Evolutionary conservation across 2,113 vertebrate genomes (phyloP).

Genomic region (Lipophrys pholis): DNA sequence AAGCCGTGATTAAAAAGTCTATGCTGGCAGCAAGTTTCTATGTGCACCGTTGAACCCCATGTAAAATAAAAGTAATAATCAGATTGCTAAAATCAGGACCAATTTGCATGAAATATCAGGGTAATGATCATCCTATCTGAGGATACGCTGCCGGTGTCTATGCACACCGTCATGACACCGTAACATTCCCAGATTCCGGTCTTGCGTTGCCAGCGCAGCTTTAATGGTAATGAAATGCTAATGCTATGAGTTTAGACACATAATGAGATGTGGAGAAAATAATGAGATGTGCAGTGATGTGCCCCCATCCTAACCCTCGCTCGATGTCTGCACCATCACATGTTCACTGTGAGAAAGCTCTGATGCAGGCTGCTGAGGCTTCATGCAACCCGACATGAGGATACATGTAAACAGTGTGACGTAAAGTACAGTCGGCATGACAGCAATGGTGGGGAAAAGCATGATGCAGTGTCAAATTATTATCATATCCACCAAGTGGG

Average conservation of each 20-base stretch:
- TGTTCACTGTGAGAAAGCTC: neutral
- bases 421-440: neutral
- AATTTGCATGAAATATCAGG: conserved; percentile 14
- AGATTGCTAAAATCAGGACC: neutral
- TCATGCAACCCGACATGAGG: neutral
- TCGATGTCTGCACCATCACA: neutral
- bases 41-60: neutral
- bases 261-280: conserved; percentile 33
- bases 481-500: neutral
- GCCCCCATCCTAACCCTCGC: neutral
- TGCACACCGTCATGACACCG: conserved; percentile 13
- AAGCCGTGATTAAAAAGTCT: neutral
- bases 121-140: conserved; percentile 7
- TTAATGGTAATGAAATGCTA: conserved; percentile 49
- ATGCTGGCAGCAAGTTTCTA: neutral
- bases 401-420: neutral
- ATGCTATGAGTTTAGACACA: conserved; percentile 30
- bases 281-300: conserved; percentile 50
- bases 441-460: neutral
- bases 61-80: neutral
- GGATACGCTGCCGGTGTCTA: neutral
- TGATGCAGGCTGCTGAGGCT: conserved; percentile 17
- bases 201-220: neutral
- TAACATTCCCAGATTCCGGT: conserved; percentile 1
- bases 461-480: neutral